Evolutionary conservation across 1,140 invertebrate species (phyloP).

Genomic region (Dendroctonus valens): DNA sequence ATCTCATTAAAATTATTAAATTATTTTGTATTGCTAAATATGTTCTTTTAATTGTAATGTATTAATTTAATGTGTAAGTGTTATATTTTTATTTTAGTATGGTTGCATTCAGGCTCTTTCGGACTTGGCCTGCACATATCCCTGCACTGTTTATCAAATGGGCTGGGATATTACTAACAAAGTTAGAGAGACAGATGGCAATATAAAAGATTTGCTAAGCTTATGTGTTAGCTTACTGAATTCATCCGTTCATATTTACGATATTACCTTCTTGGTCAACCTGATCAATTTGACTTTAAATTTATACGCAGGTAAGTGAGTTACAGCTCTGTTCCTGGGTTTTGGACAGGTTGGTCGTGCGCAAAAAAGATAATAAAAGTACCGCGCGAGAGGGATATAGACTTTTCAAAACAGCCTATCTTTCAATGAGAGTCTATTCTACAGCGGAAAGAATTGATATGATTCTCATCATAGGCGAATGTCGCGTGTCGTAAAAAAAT

Average conservation of each 20-base stretch:
- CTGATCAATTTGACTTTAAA: slow-evolving; percentile 64
- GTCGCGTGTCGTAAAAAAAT: too few relatives aligned
- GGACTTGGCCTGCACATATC: slow-evolving; percentile 52
- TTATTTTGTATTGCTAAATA: too few relatives aligned
- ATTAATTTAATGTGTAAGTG: too few relatives aligned
- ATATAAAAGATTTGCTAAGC: slow-evolving; percentile 40
- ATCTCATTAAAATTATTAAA: too few relatives aligned
- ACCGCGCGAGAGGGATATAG: too few relatives aligned
- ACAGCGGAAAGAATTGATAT: too few relatives aligned
- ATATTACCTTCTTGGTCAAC: slow-evolving; percentile 63
- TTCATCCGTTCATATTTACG: slow-evolving; percentile 60
- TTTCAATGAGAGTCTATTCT: too few relatives aligned
- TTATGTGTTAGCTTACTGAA: slow-evolving; percentile 56
- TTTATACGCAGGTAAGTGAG: slow-evolving; percentile 58
- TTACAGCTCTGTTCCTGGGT: slow-evolving; percentile 7
- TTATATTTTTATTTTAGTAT: slow-evolving; percentile 43
- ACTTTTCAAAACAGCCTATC: too few relatives aligned
- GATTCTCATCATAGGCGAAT: too few relatives aligned
- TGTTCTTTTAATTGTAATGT: too few relatives aligned
- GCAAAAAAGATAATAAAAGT: too few relatives aligned
- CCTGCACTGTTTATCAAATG: slow-evolving; percentile 53
- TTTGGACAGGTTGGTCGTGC: too few relatives aligned
- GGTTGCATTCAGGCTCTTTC: slow-evolving; percentile 58
- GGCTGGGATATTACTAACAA: slow-evolving; percentile 50
- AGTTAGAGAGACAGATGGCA: slow-evolving; percentile 9